Conservation (phyloP, 2,888 invertebrate genomes). For the Baronia brevicornis region DNA sequence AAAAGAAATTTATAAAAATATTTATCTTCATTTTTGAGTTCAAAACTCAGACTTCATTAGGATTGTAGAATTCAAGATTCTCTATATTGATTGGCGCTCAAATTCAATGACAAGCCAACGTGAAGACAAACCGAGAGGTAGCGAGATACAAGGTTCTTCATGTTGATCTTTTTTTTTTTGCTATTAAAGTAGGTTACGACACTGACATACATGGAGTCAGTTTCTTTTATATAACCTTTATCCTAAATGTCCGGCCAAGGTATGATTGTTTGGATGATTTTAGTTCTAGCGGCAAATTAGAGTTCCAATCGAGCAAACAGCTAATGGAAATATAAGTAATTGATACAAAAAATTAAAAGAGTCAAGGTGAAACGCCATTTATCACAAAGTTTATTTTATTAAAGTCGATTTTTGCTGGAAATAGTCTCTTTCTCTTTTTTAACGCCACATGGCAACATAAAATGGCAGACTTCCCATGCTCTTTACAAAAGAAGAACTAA, state of each 20-base stretch:
- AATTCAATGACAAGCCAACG: slow-evolving; percentile 35
- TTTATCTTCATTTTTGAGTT: no score
- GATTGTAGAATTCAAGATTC: slow-evolving; percentile 37
- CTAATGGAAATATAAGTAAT: slow-evolving; percentile 34
- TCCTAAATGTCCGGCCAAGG: slow-evolving; percentile 49
- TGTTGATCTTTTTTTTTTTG: slow-evolving; percentile 44
- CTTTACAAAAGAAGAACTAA: no score
- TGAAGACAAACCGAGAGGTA: slow-evolving; percentile 45
- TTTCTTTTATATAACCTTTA: slow-evolving; percentile 59
- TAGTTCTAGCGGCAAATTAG: slow-evolving; percentile 33
- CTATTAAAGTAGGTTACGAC: slow-evolving; percentile 68
- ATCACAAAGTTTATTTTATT: no score
- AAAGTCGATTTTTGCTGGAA: no score
- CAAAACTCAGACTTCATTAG: slow-evolving; percentile 8
- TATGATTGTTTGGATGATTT: slow-evolving; percentile 34
- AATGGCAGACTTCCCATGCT: no score
- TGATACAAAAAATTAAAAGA: slow-evolving; percentile 52
- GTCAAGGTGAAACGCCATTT: slow-evolving; percentile 43
- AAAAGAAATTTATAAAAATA: no score
- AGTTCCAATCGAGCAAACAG: slow-evolving; percentile 41
- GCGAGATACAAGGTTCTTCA: slow-evolving; percentile 43
- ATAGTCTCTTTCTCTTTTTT: no score
- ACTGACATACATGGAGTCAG: slow-evolving; percentile 66
- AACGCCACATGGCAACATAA: no score
- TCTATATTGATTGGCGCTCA: slow-evolving; percentile 41